Base-by-base conservation (phyloP, 2,113 vertebrate genomes). In the Plecturocebus donacophilus region DNA sequence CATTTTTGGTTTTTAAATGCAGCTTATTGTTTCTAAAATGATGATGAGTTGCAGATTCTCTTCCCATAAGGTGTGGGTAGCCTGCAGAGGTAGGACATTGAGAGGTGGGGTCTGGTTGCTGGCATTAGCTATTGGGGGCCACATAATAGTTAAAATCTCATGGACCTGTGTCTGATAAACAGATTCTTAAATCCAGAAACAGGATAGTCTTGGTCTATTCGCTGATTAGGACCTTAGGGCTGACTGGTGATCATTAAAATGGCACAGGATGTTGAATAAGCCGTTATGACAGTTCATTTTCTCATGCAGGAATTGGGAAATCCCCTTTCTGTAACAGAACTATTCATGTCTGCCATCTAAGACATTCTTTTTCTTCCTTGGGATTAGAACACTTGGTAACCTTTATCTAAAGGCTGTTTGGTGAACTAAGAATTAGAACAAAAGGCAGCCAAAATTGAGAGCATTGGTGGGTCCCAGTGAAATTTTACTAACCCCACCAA, bases 1-100 rank as follows among this genome's bases (percentile, higher is more conserved):
- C 83, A 85, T 38, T 92, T 92, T 92, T 30, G 12, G 6, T n/a
- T 93, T 97, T 93, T 70, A 82, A 91, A 80, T 71, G 14, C 30
- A 61, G 64, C 61, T 81, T 32, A 77, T 66, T 5, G 21, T 80
- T 94, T 82, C 64, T 87, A 87, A 93, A 40, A 3, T 42, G 79
- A 71, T 45, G 32, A 56, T n/a, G 38, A 76, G 8, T 7, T 64
- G 2, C 14, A 42, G 49, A 61, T 13, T 87, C 3, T 52, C 19
- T 68, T 54, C 56, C 13, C 2, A 0, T 23, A 19, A 40, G 25
- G 54, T n/a, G 0, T 2, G 8, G 19, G 12, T 27, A 10, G 8
- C 14, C 71, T 45, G 5, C 23, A 76, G 71, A 81, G 2, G 40
- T n/a, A 87, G 40, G 12, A 30, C 32, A 2, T 17, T 16, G 30